A percentile compares a stretch with the other conserved stretches of the same genome.
phyloP scores from a whole-genome alignment of 2,797 vertebrate species.

The Acanthis flammea region DNA sequence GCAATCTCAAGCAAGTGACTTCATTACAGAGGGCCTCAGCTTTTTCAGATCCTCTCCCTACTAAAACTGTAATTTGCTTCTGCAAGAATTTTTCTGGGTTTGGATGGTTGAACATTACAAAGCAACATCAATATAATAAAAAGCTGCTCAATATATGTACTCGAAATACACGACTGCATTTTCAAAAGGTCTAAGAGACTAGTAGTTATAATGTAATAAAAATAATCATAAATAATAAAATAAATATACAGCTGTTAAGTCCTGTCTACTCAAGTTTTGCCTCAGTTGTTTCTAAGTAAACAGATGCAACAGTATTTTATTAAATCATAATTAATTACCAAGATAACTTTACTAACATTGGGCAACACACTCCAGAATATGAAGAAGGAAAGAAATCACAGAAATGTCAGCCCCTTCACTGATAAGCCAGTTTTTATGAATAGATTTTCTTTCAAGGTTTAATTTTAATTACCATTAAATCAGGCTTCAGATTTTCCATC shows the following conservation, averaged over 20 bases:
- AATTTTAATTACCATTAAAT: background rate
- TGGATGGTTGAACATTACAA: fast-evolving
- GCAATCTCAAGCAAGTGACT: background rate
- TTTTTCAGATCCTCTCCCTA: background rate
- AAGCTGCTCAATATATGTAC: fast-evolving
- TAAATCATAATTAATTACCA: background rate
- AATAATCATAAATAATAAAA: background rate
- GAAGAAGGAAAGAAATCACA: background rate
- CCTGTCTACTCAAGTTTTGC: background rate
- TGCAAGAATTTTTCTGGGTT: background rate
- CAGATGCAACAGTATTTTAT: background rate
- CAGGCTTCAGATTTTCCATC: background rate
- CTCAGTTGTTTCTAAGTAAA: background rate
- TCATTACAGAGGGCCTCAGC: fast-evolving
- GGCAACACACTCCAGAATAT: background rate
- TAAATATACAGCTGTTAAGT: background rate
- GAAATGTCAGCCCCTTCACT: background rate
- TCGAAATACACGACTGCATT: fast-evolving
- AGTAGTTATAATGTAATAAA: background rate
- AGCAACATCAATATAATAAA: background rate
- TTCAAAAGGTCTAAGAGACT: background rate
- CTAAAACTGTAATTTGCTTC: background rate
- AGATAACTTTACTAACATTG: background rate
- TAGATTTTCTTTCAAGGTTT: background rate
- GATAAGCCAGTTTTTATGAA: background rate